Base-by-base conservation (phyloP, 2,113 vertebrate genomes). In the Azemiops feae region DNA sequence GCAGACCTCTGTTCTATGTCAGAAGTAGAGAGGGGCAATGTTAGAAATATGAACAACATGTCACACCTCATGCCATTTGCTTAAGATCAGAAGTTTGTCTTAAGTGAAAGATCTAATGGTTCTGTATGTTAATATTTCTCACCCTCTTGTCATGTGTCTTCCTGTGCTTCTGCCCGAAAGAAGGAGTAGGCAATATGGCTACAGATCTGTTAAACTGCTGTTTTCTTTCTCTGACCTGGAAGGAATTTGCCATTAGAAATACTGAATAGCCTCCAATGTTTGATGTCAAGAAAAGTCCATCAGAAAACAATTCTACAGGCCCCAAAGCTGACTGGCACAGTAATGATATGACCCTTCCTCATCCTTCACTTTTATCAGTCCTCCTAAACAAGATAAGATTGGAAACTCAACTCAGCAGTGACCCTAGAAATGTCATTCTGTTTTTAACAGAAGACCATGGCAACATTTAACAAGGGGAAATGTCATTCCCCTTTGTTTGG, bases 381-480 rank as follows among this genome's bases (percentile, higher is more conserved):
- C 39, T 93, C 58, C 74, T 30, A 47, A 95, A 92, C 22, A 52
- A 97, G 96, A 94, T 97, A 97, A 97, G 93, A 95, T 85, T 94
- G 93, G 93, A 95, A 94, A 92, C 93, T 94, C 74, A 25, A 11
- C 34, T 81, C 95, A 91, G 74, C 2, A 0, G 45, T 88, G 85
- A 74, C 92, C 50, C 55, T 55, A 58, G 93, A 88, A 47, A 18
- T 90, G 95, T 95, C 88, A 93, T 7, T 93, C 60, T 58, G 12
- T 58, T 22, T 90, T 94, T 52, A n/a, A 34, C 58, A 88, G 86
- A 93, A 47, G 10, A 39, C 22, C 52, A 30, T 74, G 86, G 88
- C 54, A 87, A 91, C 52, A 81, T 50, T 60, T 95, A 94, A 47
- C 43, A 69, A 91, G 92, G 64, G 92, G 47, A 92, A 14, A 25